Conservation (phyloP, 2,888 invertebrate genomes). For the Caenorhabditis imperialis region DNA sequence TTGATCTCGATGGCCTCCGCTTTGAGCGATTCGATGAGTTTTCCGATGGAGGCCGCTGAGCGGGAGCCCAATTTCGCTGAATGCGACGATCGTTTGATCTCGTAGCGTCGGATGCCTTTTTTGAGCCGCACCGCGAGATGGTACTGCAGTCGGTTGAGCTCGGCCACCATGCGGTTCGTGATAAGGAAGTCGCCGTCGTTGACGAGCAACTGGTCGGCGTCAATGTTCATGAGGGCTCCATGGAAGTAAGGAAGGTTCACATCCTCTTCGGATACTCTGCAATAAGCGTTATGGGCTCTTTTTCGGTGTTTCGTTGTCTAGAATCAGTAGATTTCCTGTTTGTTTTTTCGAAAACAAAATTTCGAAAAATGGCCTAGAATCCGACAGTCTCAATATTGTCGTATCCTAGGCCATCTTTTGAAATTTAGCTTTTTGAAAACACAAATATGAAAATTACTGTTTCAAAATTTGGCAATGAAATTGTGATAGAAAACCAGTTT, state of each 20-base stretch:
- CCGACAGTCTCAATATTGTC: no score
- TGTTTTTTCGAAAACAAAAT: no score
- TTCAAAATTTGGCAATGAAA: no score
- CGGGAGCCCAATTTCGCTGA: constrained; percentile 33
- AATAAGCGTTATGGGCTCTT: not conserved
- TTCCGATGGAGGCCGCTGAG: constrained; percentile 47
- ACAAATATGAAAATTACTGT: no score
- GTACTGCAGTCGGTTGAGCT: constrained; percentile 43
- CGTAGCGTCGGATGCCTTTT: constrained; percentile 53
- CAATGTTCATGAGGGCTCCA: constrained; percentile 69
- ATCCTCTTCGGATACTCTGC: constrained; percentile 57
- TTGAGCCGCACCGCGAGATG: constrained; percentile 49
- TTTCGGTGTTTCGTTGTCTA: not conserved
- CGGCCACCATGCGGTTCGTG: constrained; percentile 36
- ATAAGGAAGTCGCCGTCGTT: constrained; percentile 53
- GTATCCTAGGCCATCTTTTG: no score
- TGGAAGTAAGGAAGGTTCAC: constrained; percentile 66
- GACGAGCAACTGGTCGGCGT: constrained; percentile 63
- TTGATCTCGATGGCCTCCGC: constrained; percentile 49
- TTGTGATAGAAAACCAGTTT: no score
- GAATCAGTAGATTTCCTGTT: no score
- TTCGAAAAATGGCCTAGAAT: no score
- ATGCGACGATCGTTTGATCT: constrained; percentile 48
- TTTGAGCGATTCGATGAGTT: constrained; percentile 57
- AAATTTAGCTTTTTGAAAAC: no score